Evolutionary conservation across 2,113 vertebrate species (phyloP), one percentile per base, ranked within the genome.

Genomic region (Solea solea): DNA sequence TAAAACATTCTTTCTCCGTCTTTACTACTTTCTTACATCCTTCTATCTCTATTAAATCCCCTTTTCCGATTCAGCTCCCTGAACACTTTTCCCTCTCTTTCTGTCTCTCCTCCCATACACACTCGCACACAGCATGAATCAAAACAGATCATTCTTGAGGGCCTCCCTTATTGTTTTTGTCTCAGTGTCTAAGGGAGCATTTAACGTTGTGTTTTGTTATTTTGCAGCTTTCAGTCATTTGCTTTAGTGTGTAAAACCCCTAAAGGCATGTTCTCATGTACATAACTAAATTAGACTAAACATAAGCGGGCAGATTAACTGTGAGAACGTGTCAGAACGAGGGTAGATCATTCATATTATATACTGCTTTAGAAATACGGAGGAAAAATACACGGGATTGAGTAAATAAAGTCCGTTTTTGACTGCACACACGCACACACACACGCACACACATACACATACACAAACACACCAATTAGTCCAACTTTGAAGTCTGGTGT

Each of bases 401-500:
- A 48, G 8, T 48, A 13, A 5, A 48, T 48, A 34, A 34, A 34
- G 34, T 34, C 5, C 2, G 34, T 34, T 6, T 34, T 34, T 34
- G 34, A 54, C 40, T 69, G 16, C 15, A 71, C 39, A 58, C 49
- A 71, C 39, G 54, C 49, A 62, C 55, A 64, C 52, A 16, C 13
- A 50, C 34, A 54, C 28, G 44, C 28, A 48, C 9, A 64, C 49
- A 71, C 61, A 65, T 25, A 67, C 41, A 73, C 5, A 71, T 11
- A 76, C 12, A 69, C 44, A 64, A 16, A 67, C 13, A 74, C 69
- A 61, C 46, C 21, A 21, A 21, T 21, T 34, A 34, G 69, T 76
- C 8, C 15, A 74, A 64, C 85, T 85, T 86, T 83, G 80, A 89
- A 86, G 90, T 90, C 65, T 59, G 51, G 44, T 46, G 58, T 77